phyloP scores from a whole-genome alignment of 2,113 vertebrate species.

The Acanthochromis polyacanthus region DNA sequence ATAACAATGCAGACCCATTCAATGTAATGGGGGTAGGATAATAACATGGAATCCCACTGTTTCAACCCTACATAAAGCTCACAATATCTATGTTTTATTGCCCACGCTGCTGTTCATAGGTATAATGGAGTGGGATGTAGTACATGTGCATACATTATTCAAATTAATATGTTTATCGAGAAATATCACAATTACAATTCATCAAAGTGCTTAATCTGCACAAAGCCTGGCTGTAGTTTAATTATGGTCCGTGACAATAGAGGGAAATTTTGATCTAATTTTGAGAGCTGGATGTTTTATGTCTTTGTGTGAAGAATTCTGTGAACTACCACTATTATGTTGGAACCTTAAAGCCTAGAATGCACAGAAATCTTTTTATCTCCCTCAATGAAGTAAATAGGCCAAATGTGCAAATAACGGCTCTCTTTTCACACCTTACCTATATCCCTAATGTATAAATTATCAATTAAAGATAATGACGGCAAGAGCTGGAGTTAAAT shows the following conservation, averaged over 20 bases:
- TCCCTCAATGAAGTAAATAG: slow-evolving; percentile 20
- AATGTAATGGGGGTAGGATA: slow-evolving; percentile 92
- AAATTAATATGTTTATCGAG: slow-evolving; percentile 80
- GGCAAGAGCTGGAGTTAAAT: slow-evolving; percentile 66
- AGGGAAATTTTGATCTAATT: slow-evolving; percentile 52
- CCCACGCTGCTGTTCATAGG: slow-evolving; percentile 80
- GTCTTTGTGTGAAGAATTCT: slow-evolving; percentile 14
- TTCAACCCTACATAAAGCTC: slow-evolving; percentile 82
- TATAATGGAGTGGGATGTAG: slow-evolving; percentile 79
- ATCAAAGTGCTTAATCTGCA: slow-evolving; percentile 80
- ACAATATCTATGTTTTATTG: slow-evolving; percentile 83
- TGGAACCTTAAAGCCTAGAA: background rate
- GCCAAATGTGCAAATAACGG: slow-evolving; percentile 28
- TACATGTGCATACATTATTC: slow-evolving; percentile 84
- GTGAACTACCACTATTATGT: background rate
- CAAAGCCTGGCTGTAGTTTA: slow-evolving; percentile 69
- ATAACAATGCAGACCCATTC: slow-evolving; percentile 91
- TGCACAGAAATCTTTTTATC: background rate
- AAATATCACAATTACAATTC: slow-evolving; percentile 74
- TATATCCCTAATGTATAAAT: slow-evolving; percentile 49
- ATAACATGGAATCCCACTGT: slow-evolving; percentile 92
- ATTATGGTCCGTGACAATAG: slow-evolving; percentile 42
- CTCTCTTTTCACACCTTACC: slow-evolving; percentile 29
- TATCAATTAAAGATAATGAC: slow-evolving; percentile 66
- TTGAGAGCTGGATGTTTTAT: slow-evolving; percentile 2